Evolutionary conservation across 1,140 invertebrate species (phyloP).

Genomic region (Danaus plexippus): DNA sequence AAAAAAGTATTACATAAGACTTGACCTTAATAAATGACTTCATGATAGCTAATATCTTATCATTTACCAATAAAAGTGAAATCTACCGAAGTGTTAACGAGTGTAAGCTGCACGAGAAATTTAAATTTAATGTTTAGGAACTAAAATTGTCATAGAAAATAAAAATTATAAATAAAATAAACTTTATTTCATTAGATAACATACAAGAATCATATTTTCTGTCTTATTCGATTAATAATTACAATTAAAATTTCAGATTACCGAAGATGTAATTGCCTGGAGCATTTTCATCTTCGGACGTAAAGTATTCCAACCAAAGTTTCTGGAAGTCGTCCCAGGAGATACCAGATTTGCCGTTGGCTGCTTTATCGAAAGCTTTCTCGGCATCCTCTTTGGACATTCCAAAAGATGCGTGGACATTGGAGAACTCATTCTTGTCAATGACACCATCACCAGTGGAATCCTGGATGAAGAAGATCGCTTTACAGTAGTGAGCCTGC

Average conservation of each 20-base stretch:
- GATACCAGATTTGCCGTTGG: slow-evolving; percentile 76
- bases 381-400: slow-evolving; percentile 76
- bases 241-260: slow-evolving; percentile 21
- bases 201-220: slow-evolving; percentile 7
- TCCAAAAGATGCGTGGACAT: slow-evolving; percentile 81
- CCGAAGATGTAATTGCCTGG: slow-evolving; percentile 47
- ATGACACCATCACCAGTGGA: slow-evolving; percentile 83
- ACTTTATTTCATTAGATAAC: slow-evolving; percentile 12
- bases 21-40: too few species aligned
- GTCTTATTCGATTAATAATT: not conserved
- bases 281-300: slow-evolving; percentile 78
- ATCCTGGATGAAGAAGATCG: slow-evolving; percentile 87
- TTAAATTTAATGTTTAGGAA: too few species aligned
- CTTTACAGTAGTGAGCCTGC: slow-evolving; percentile 84
- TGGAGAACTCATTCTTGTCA: slow-evolving; percentile 83
- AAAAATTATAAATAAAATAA: too few species aligned
- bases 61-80: too few species aligned
- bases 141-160: too few species aligned
- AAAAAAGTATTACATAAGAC: too few species aligned
- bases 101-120: too few species aligned
- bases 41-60: too few species aligned
- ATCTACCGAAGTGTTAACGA: too few species aligned
- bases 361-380: slow-evolving; percentile 81
- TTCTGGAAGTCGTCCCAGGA: slow-evolving; percentile 78
- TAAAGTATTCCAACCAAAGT: slow-evolving; percentile 85